phyloP scores from a whole-genome alignment of 2,113 vertebrate genomes.

The Tricholaema leucomelas region DNA sequence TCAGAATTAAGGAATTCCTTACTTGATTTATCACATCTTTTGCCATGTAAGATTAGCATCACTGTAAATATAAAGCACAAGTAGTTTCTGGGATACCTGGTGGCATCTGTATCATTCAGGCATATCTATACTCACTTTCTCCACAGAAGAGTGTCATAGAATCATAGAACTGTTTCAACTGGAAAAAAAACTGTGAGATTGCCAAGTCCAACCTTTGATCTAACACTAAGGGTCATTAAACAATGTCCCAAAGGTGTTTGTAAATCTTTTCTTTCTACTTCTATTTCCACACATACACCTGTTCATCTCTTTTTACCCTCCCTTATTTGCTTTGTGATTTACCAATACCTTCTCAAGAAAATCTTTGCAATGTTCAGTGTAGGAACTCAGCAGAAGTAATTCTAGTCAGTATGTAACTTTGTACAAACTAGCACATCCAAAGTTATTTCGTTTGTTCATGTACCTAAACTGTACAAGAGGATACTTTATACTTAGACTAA shows the following conservation, averaged over 20 bases:
- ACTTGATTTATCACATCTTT: background rate
- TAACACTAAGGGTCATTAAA: too few species aligned
- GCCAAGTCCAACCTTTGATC: too few species aligned
- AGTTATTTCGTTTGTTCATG: background rate
- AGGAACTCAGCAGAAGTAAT: background rate
- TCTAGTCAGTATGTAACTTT: background rate
- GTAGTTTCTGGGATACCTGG: background rate
- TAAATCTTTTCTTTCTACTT: background rate
- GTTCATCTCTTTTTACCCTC: background rate
- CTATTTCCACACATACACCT: background rate
- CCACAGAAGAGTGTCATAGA: background rate
- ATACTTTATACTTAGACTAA: background rate
- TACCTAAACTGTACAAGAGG: background rate
- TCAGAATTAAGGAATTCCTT: background rate
- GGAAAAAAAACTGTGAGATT: too few species aligned
- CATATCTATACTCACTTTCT: background rate
- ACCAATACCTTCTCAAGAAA: background rate
- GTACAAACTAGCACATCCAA: background rate
- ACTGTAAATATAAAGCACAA: background rate
- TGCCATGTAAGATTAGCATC: background rate
- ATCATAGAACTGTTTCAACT: too few species aligned
- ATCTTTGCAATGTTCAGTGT: background rate
- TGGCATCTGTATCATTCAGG: background rate
- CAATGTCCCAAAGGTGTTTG: background rate
- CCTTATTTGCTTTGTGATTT: background rate